A percentile compares a stretch with the other conserved stretches of the same genome.
phyloP scores from a whole-genome alignment of 2,888 invertebrate species.

The Apamea sordens region DNA sequence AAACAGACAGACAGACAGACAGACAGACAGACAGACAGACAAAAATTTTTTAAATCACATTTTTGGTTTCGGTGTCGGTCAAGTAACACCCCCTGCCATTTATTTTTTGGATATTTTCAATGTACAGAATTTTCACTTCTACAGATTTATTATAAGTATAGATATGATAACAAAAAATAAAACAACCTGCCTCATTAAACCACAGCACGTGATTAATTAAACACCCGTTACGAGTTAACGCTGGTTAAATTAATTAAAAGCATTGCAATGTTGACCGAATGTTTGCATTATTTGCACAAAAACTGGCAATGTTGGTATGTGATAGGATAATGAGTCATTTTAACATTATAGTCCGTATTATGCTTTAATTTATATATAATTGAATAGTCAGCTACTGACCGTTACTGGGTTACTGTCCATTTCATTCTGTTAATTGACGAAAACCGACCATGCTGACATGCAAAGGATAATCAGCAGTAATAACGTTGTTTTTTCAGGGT shows the following conservation, averaged over 20 bases:
- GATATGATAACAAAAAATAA: neutral
- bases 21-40: too few relatives aligned
- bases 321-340: constrained; percentile 23
- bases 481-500: neutral
- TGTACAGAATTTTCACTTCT: too few relatives aligned
- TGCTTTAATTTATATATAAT: constrained; percentile 17
- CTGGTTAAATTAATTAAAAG: constrained; percentile 47
- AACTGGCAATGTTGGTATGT: neutral
- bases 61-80: too few relatives aligned
- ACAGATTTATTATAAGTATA: too few relatives aligned
- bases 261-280: constrained; percentile 30
- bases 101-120: too few relatives aligned
- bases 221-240: constrained; percentile 30
- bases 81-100: too few relatives aligned
- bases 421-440: neutral
- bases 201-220: constrained; percentile 27
- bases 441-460: neutral
- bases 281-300: constrained; percentile 19
- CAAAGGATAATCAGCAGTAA: neutral
- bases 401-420: neutral
- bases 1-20: too few relatives aligned
- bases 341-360: neutral
- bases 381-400: neutral
- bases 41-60: too few relatives aligned
- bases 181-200: constrained; percentile 17